These are phyloP conservation scores for Drosophila acutilabella DNA, from an alignment of 2,888 invertebrate species.

Conservation along the genomic window DNA sequence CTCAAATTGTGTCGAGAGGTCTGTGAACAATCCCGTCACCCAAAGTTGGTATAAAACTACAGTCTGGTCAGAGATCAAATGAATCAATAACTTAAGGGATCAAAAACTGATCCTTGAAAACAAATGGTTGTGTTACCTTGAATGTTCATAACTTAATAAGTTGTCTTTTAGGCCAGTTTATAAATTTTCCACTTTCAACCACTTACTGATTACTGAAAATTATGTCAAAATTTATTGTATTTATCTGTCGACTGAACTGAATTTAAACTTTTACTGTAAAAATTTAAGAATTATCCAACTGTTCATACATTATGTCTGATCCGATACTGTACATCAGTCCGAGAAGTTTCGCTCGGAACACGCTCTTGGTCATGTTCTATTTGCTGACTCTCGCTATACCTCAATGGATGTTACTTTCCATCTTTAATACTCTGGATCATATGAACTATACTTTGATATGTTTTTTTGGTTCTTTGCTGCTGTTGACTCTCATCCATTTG, in stretches of 20 bases:
- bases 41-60: constrained; percentile 4
- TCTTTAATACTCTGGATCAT: constrained; percentile 8
- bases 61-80: background rate
- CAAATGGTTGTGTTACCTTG: background rate
- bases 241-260: background rate
- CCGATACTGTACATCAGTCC: background rate
- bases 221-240: background rate
- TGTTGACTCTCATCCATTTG: constrained; percentile 42
- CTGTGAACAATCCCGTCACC: constrained; percentile 17
- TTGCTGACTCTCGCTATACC: constrained; percentile 37
- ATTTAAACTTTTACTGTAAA: background rate
- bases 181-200: too few relatives aligned
- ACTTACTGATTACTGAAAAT: background rate
- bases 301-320: constrained; percentile 20
- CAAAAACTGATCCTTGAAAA: background rate
- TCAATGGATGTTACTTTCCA: constrained; percentile 56
- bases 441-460: constrained; percentile 31
- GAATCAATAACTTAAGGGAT: background rate
- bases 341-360: constrained; percentile 23
- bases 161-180: too few relatives aligned
- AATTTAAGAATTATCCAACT: background rate
- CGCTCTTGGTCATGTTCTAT: background rate
- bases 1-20: constrained; percentile 50
- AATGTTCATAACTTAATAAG: too few relatives aligned
- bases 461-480: constrained; percentile 24